Conservation (phyloP, 2,113 vertebrate species). For the Calyptommatus sinebrachiatus region DNA sequence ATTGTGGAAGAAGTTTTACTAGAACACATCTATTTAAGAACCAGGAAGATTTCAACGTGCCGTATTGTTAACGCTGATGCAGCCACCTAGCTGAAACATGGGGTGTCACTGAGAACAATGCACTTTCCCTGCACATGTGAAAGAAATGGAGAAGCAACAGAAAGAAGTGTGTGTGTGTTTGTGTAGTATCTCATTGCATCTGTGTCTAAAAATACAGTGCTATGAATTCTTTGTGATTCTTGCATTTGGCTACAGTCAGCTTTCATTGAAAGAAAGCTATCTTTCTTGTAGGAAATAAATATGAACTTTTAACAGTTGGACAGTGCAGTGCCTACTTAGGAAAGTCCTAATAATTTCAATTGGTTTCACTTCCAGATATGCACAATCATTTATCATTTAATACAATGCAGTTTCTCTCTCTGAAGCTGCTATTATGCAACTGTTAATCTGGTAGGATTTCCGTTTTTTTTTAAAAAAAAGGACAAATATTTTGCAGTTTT, state of each 20-base stretch:
- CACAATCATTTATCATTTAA: too few species aligned
- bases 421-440: too few species aligned
- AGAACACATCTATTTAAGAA: neutral
- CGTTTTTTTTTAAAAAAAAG: too few species aligned
- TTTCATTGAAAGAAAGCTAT: constrained; percentile 5
- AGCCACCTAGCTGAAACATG: neutral
- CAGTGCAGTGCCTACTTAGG: neutral
- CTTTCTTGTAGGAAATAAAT: constrained; percentile 19
- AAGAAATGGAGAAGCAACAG: neutral
- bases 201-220: constrained; percentile 8
- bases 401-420: too few species aligned
- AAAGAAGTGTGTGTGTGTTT: too few species aligned
- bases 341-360: neutral
- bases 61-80: neutral
- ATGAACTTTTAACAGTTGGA: neutral
- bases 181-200: neutral
- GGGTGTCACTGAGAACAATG: neutral
- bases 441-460: too few species aligned
- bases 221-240: neutral
- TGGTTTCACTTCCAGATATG: neutral
- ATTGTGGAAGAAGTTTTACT: constrained; percentile 3
- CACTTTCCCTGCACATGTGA: neutral
- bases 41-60: neutral
- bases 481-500: too few species aligned
- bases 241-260: neutral